phyloP scores from a whole-genome alignment of 2,113 vertebrate species.

The Cinclus mexicanus region DNA sequence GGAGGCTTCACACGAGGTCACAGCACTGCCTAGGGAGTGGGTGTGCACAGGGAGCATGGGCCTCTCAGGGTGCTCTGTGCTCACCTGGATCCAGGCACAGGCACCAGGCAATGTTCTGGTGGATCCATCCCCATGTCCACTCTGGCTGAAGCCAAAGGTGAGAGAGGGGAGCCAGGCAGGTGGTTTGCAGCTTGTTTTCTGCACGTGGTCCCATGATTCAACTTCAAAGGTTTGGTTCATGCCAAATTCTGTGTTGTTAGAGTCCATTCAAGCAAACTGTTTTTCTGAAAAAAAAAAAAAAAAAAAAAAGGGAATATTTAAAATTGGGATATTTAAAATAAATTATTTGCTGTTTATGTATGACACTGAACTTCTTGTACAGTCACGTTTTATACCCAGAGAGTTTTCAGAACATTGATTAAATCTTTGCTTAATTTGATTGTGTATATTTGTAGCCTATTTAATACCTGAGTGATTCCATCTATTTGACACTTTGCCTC shows the following conservation, averaged over 20 bases:
- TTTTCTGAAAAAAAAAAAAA: background rate
- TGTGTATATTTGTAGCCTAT: background rate
- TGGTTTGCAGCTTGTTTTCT: background rate
- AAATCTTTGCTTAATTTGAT: background rate
- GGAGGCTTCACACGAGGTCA: background rate
- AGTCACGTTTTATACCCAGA: background rate
- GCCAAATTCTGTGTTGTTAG: background rate
- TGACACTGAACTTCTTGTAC: background rate
- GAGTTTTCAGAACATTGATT: background rate
- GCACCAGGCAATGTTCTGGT: rapidly evolving
- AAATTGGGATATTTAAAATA: background rate
- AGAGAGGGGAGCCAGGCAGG: background rate
- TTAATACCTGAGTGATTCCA: background rate
- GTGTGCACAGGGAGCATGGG: background rate
- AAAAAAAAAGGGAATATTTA: background rate
- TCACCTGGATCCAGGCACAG: background rate
- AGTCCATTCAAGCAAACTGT: background rate
- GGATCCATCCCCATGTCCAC: rapidly evolving
- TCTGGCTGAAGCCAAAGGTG: background rate
- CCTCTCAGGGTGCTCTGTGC: background rate
- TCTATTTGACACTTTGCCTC: background rate
- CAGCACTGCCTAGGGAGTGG: background rate
- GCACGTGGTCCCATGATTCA: background rate
- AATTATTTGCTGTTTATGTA: background rate
- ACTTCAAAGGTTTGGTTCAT: rapidly evolving